Conservation (phyloP, 2,888 invertebrate genomes). For the Trissonchulus latispiculum region DNA sequence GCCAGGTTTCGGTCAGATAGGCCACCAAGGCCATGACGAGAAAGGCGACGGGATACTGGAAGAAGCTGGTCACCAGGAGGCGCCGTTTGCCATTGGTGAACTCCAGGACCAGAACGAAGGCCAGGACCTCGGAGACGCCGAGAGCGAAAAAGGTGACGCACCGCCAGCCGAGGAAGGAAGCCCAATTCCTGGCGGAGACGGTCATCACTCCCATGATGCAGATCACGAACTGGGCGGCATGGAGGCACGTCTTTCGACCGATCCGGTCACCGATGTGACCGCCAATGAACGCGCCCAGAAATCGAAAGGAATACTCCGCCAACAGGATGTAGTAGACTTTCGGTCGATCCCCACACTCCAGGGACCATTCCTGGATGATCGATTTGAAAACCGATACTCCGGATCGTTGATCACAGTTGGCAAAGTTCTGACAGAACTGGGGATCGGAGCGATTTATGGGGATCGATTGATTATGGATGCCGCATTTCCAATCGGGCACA, state of each 20-base stretch:
- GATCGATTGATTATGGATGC: no score
- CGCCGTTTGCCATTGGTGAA: neutral
- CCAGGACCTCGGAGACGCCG: neutral
- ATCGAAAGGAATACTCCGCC: no score
- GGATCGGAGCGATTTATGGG: no score
- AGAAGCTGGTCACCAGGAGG: neutral
- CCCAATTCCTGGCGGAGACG: neutral
- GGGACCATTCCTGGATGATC: no score
- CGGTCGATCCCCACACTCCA: no score
- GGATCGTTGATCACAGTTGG: no score
- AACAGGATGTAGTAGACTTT: no score
- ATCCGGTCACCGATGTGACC: neutral
- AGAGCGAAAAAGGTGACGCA: neutral
- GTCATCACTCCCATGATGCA: neutral
- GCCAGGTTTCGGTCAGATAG: conserved; percentile 27
- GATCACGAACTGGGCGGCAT: neutral
- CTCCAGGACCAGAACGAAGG: neutral
- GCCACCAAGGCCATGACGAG: conserved; percentile 24
- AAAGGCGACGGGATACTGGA: neutral
- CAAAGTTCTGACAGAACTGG: no score
- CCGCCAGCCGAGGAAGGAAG: neutral
- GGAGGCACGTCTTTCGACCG: neutral
- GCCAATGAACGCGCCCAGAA: no score
- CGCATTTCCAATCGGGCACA: no score
- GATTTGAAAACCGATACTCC: no score